A percentile compares a stretch with the other conserved stretches of the same genome.
phyloP scores from a whole-genome alignment of 2,113 vertebrate species.

The Neogale vison region DNA sequence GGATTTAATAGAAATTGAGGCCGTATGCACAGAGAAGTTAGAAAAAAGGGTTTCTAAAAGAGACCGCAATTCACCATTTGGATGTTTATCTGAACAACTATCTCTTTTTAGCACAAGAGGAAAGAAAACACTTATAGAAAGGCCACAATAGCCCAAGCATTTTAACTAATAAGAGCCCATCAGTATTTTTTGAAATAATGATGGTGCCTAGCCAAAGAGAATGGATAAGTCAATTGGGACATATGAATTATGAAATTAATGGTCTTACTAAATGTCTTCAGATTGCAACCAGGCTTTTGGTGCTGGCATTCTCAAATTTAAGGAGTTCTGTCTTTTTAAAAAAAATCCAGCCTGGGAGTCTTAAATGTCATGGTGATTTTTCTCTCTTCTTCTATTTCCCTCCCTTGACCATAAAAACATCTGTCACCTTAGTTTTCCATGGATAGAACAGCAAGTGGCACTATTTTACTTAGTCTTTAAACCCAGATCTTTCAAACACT shows the following conservation, averaged over 20 bases:
- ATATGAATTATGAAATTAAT: background rate
- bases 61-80: conserved; percentile 75
- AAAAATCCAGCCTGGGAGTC: background rate
- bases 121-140: conserved; percentile 54
- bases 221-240: conserved; percentile 35
- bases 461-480: conserved; percentile 38
- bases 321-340: background rate
- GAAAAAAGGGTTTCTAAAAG: conserved; percentile 70
- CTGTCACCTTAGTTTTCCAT: background rate
- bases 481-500: background rate
- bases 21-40: conserved; percentile 58
- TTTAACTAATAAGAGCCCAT: background rate
- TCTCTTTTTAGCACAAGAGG: conserved; percentile 45
- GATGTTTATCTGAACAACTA: conserved; percentile 72
- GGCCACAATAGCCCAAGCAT: background rate
- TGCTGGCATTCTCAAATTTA: background rate
- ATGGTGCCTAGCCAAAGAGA: background rate
- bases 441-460: background rate
- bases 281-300: background rate
- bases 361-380: background rate
- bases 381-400: background rate
- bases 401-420: background rate
- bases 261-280: background rate
- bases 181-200: background rate
- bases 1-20: conserved; percentile 70